These are phyloP conservation scores for Macrotis lagotis DNA, from an alignment of 2,113 vertebrate genomes.

Conservation along the genomic window DNA sequence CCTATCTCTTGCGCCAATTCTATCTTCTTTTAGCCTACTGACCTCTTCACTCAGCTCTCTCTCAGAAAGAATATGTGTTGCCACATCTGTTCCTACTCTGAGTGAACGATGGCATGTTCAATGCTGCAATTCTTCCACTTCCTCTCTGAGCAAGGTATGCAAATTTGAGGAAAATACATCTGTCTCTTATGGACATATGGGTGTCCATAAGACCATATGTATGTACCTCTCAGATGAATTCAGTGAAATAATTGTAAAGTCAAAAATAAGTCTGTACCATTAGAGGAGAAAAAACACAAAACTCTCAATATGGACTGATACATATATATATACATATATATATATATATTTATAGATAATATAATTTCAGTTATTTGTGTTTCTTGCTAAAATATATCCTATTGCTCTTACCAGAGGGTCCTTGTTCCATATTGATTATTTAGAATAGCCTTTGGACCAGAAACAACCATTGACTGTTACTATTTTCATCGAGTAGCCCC, in stretches of 20 bases:
- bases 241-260: not conserved
- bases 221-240: not conserved
- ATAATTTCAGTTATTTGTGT: slow-evolving; percentile 32
- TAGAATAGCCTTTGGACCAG: not conserved
- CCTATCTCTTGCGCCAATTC: not conserved
- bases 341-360: slow-evolving; percentile 12
- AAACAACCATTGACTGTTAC: not conserved
- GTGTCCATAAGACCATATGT: not conserved
- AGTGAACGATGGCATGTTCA: not conserved
- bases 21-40: not conserved
- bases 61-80: not conserved
- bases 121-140: not conserved
- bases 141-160: not conserved
- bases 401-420: not conserved
- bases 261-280: not conserved
- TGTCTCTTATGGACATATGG: not conserved
- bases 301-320: not conserved
- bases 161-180: not conserved
- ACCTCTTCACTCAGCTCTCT: not conserved
- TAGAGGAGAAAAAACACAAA: not conserved
- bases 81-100: not conserved
- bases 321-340: no score
- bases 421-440: not conserved
- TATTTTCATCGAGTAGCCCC: not conserved
- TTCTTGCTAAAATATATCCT: slow-evolving; percentile 39